phyloP scores from a whole-genome alignment of 2,888 invertebrate genomes.

The Polyploca ridens region DNA sequence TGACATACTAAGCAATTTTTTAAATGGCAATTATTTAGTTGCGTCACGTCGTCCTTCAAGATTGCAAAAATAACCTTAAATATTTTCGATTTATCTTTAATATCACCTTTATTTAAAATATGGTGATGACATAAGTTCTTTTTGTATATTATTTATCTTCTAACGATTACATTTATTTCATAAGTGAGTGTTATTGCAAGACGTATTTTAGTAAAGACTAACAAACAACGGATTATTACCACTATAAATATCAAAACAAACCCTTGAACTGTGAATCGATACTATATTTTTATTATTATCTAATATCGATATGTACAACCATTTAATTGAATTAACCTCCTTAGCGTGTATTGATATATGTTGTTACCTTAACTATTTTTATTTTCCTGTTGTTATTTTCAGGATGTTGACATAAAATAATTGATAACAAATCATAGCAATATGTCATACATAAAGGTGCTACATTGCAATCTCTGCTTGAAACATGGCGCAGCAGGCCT shows the following conservation, averaged over 20 bases:
- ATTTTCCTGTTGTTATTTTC: conserved; percentile 39
- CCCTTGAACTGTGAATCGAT: neutral
- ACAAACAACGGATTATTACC: too few relatives aligned
- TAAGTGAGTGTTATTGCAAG: conserved; percentile 8
- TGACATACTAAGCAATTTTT: neutral
- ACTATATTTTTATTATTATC: neutral
- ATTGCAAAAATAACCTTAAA: conserved; percentile 60
- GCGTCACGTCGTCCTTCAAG: conserved; percentile 37
- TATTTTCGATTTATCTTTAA: conserved; percentile 45
- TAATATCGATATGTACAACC: neutral
- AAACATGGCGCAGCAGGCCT: conserved; percentile 61
- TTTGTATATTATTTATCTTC: conserved; percentile 20
- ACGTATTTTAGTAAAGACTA: neutral
- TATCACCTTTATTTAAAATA: conserved; percentile 27
- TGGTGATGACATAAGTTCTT: conserved; percentile 27
- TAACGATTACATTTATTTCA: conserved; percentile 8
- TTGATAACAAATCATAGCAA: conserved; percentile 25
- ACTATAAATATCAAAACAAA: neutral
- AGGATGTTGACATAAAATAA: conserved; percentile 66
- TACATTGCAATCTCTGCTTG: conserved; percentile 70
- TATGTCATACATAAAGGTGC: conserved; percentile 75
- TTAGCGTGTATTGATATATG: neutral
- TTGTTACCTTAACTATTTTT: neutral
- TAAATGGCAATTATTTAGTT: conserved; percentile 3
- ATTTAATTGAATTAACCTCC: neutral